Evolutionary conservation across 2,113 vertebrate species (phyloP).

Genomic region (Myrmophylax atrothorax): DNA sequence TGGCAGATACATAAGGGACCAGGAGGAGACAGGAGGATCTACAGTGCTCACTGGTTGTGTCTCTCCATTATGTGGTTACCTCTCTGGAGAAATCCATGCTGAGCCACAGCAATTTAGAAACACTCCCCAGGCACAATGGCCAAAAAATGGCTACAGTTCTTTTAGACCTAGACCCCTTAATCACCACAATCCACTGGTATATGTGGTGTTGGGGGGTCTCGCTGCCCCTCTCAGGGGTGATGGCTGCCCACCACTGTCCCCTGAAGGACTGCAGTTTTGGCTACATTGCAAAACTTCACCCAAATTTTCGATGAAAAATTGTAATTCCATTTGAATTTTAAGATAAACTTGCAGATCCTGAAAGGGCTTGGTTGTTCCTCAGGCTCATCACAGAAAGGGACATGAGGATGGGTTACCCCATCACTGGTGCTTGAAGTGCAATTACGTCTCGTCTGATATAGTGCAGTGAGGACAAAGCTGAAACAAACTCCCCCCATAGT

Average conservation of each 20-base stretch:
- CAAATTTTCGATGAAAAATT: not conserved
- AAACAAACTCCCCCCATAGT: not conserved
- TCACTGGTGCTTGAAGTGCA: not conserved
- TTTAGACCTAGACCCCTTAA: not conserved
- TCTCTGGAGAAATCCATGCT: not conserved
- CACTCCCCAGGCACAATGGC: not conserved
- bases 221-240: accelerated
- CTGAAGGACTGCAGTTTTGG: not conserved
- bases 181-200: not conserved
- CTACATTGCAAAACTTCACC: not conserved
- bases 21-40: not conserved
- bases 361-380: not conserved
- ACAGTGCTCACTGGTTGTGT: not conserved
- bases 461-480: not conserved
- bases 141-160: not conserved
- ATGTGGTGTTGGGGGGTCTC: not conserved
- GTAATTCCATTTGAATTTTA: not conserved
- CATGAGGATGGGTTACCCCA: not conserved
- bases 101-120: not conserved
- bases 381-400: not conserved
- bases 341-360: not conserved
- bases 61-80: accelerated
- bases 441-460: accelerated
- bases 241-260: not conserved
- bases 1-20: not conserved